Percentiles rank a stretch among this genome's conserved stretches.
Conservation (phyloP, 2,113 vertebrate genomes). For the Austrofundulus limnaeus region DNA sequence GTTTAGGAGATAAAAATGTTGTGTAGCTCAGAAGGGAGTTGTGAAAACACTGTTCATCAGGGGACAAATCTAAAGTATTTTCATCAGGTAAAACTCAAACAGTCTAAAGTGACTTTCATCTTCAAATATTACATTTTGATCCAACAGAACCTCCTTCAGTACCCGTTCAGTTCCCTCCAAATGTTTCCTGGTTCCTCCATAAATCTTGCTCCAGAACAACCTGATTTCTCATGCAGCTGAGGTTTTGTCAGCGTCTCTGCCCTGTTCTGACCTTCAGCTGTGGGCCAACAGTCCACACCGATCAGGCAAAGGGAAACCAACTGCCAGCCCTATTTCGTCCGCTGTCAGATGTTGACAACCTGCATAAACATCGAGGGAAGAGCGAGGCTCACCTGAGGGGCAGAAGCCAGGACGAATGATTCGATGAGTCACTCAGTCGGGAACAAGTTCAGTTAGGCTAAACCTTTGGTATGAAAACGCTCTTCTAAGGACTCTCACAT, state of each 20-base stretch:
- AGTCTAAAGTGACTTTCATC: background rate
- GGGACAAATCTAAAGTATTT: slow-evolving; percentile 10
- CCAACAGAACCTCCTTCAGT: background rate
- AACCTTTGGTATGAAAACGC: slow-evolving; percentile 20
- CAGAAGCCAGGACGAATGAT: slow-evolving; percentile 39
- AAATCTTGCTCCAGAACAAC: slow-evolving; percentile 46
- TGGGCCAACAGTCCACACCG: slow-evolving; percentile 45
- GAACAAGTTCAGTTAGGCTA: slow-evolving; percentile 10
- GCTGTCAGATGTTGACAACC: slow-evolving; percentile 66
- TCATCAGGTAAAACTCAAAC: background rate
- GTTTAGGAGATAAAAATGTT: too few relatives aligned
- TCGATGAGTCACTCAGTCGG: slow-evolving; percentile 40
- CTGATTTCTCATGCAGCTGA: slow-evolving; percentile 27
- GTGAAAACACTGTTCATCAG: background rate
- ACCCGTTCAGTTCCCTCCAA: slow-evolving; percentile 32
- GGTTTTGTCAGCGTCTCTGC: slow-evolving; percentile 5
- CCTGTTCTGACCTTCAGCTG: slow-evolving; percentile 65
- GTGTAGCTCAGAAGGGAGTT: too few relatives aligned
- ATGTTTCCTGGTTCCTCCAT: slow-evolving; percentile 38
- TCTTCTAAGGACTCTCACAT: background rate
- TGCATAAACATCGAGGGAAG: slow-evolving; percentile 61
- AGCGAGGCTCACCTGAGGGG: slow-evolving; percentile 48
- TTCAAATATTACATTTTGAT: background rate
- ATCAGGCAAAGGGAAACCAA: slow-evolving; percentile 39
- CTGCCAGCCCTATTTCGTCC: slow-evolving; percentile 41